Evolutionary conservation across 2,113 vertebrate species (phyloP).

Genomic region (Toxotes chatareus): DNA sequence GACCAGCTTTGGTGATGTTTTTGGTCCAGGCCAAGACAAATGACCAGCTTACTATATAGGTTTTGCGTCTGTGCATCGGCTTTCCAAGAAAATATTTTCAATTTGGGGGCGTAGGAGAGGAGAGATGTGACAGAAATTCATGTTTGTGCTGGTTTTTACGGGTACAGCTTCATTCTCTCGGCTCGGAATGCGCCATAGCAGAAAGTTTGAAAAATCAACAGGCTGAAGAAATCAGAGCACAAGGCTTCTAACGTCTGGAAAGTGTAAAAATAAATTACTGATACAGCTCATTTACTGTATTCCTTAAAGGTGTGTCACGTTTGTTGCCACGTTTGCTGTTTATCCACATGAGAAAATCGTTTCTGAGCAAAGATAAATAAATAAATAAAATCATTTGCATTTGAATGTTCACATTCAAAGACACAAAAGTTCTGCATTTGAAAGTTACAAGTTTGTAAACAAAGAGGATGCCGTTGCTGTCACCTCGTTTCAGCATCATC

Average conservation of each 20-base stretch:
- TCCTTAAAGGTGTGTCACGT: neutral
- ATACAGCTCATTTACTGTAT: neutral
- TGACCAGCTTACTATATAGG: neutral
- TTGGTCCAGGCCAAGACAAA: slow-evolving; percentile 12
- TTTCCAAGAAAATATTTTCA: neutral
- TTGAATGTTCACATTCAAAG: neutral
- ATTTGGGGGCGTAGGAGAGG: slow-evolving; percentile 5
- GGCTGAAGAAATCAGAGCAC: slow-evolving; percentile 56
- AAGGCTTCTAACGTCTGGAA: neutral
- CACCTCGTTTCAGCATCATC: neutral
- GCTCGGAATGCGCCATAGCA: slow-evolving; percentile 30
- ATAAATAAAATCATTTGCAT: neutral
- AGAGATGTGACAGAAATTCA: slow-evolving; percentile 9
- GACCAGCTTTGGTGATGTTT: slow-evolving; percentile 34
- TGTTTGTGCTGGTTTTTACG: slow-evolving; percentile 20
- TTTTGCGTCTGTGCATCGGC: slow-evolving; percentile 8
- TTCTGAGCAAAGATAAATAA: neutral
- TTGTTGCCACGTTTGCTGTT: neutral
- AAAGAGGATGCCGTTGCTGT: neutral
- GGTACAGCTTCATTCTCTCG: neutral
- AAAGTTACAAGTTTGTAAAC: slow-evolving; percentile 9
- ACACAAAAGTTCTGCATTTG: neutral
- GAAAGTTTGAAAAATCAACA: slow-evolving; percentile 78
- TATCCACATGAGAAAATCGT: neutral
- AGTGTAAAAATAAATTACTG: neutral